Base-by-base conservation (phyloP, 2,888 invertebrate genomes). In the Cosmorhoe ocellata region DNA sequence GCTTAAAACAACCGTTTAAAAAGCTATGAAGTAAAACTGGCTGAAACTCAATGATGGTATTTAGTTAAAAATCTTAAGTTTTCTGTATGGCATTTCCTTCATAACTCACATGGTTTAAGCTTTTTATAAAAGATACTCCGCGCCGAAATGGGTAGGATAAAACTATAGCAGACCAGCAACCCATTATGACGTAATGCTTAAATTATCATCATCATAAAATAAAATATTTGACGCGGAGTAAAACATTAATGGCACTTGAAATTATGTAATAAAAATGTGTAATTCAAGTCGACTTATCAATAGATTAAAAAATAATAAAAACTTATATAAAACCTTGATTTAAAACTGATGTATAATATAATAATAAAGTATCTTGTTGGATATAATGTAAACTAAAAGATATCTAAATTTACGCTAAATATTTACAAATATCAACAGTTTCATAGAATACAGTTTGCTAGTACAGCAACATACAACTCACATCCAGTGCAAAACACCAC, bases 361-460 rank as follows among this genome's bases (percentile, higher is more conserved):
- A 48, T 18, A 33, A 26, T 38, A 32, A 36, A n/a, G n/a, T n/a
- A n/a, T n/a, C n/a, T 1, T 46, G n/a, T 24, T 7, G 10, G 4
- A 31, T 36, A 37, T 31, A 45, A 27, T 14, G 13, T 42, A 41
- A 41, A 18, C 41, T 37, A 45, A 7, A 12, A 10, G 13, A 14
- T 10, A 9, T 14, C 14, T 41, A 32, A 33, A 27, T 34, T 14
- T 39, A 47, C 22, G 40, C 27, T 44, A 42, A 44, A 34, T 53
- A 53, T 53, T 44, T 53, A 53, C 53, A 53, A 31, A 45, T 53
- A 53, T 53, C 3, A 48, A 53, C 48, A 48, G 31, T 37, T 44
- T 30, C 12, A 39, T 32, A 38, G 10, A 37, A 42, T 37, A 51
- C 33, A 42, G 39, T 37, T 39, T 7, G 0, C 13, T 40, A 41